phyloP scores from a whole-genome alignment of 2,113 vertebrate species.

The Pangasianodon hypophthalmus region DNA sequence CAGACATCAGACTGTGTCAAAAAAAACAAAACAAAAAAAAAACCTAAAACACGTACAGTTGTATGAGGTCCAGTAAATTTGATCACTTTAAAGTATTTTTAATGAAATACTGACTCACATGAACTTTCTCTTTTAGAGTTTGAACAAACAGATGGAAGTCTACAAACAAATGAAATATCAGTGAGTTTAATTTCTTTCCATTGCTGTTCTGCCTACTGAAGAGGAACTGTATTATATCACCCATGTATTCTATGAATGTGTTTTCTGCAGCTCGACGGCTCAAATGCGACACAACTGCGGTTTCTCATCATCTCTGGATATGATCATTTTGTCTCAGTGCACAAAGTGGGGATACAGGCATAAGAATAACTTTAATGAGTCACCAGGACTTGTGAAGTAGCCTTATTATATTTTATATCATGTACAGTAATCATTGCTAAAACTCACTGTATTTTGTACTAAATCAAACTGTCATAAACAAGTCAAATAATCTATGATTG shows the following conservation, averaged over 20 bases:
- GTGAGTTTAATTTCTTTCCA: constrained; percentile 74
- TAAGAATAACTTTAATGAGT: constrained; percentile 19
- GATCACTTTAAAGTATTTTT: not conserved
- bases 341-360: constrained; percentile 81
- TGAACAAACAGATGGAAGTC: constrained; percentile 80
- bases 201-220: not conserved
- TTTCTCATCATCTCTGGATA: constrained; percentile 88
- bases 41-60: not conserved
- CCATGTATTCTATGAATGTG: not conserved
- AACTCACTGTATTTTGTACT: not conserved
- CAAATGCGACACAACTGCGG: constrained; percentile 81
- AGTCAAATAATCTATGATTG: not conserved
- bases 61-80: not conserved
- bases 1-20: not conserved
- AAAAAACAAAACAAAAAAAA: not conserved
- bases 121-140: constrained; percentile 78
- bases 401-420: not conserved
- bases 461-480: not conserved
- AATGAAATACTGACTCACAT: constrained; percentile 30
- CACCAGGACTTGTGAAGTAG: not conserved
- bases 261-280: constrained; percentile 78
- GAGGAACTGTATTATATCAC: not conserved
- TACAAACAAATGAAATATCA: constrained; percentile 84
- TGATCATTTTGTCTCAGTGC: constrained; percentile 90
- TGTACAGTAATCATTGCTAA: not conserved